Base-by-base conservation (phyloP, 2,888 invertebrate genomes). In the Drosophila emarginata region DNA sequence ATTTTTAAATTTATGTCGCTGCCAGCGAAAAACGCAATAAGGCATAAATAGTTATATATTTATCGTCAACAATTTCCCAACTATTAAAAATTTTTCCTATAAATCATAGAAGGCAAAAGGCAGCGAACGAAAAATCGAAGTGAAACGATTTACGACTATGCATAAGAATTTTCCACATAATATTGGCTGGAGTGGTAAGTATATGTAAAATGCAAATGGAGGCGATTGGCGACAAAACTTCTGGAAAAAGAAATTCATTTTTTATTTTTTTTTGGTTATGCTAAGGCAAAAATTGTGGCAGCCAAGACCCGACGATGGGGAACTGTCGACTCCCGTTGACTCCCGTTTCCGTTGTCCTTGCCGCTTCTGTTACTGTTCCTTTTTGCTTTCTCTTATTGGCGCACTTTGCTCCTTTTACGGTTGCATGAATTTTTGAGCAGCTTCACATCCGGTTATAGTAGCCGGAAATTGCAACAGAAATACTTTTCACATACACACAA, bases 391-490 rank as follows among this genome's bases (percentile, higher is more conserved):
- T 58, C 69, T 85, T 82, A 82, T 83, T 83, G 85, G 76, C 76
- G 80, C 73, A 77, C 82, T 80, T 78, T 78, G 76, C 78, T 80
- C 76, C 77, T 83, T 86, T 86, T 86, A 86, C 79, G 78, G 83
- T 74, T 80, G 86, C 80, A 79, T 79, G 80, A 70, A 84, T 86
- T 86, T 83, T 79, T 83, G 83, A 84, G 74, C 72, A 86, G 78
- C 70, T 75, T 76, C 78, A 78, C 83, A 83, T 84, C 84, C 86
- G 80, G 79, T 76, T 80, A 72, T 72, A 73, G 65, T 68, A 74
- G 80, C 79, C 83, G 84, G 86, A 84, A 84, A 84, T 84, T 84
- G 84, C 83, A 86, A 77, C 76, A 76, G 75, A 77, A 83, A 83
- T 75, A 73, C 72, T 72, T 72, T 62, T 50, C 63, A 59, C 54